Evolutionary conservation across 1,140 invertebrate species (phyloP), one percentile per base, ranked within the genome.

Genomic region (Doryteuthis pealeii): DNA sequence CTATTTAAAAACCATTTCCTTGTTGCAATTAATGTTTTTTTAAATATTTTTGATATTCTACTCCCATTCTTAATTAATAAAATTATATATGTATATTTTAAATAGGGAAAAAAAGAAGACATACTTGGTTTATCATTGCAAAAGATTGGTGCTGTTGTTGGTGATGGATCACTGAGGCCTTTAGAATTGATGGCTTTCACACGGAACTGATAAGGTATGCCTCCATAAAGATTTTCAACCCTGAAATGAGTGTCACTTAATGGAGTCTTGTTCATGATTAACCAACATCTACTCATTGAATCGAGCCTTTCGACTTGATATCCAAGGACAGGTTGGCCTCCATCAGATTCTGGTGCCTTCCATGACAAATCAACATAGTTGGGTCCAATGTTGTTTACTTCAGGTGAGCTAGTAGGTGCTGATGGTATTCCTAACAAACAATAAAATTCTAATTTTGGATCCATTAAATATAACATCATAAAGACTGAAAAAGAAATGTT

Each of bases 171-270:
- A 22, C 96, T 96, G 62, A 93, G 91, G 58, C 97, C 97, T 84
- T 98, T 96, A 82, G 96, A 93, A 89, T 99, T 99, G 87, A 98
- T 95, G 72, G 97, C 97, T 90, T 95, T 93, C 0, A 99, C 96
- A 71, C 97, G 91, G 91, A 99, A 99, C 77, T 98, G 95, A 85
- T 99, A 99, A 32, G 95, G 92, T 78, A 91, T 91, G 45, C 95
- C 96, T 40, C 98, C 92, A 54, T 92, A 92, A 62, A 99, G 90
- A 30, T 85, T 79, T 12, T 75, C 91, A 78, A 97, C 93, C 85
- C 96, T 97, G 77, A 96, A 92, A 85, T 95, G 94, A 73, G 92
- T 95, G 0, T 95, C 90, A 6, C 93, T 87, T 78, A 95, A 96
- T 26, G 98, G 92, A 28, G 72, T 90, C 12, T 92, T 91, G 89